phyloP scores from a whole-genome alignment of 2,113 vertebrate genomes.

The Embiotoca jacksoni region DNA sequence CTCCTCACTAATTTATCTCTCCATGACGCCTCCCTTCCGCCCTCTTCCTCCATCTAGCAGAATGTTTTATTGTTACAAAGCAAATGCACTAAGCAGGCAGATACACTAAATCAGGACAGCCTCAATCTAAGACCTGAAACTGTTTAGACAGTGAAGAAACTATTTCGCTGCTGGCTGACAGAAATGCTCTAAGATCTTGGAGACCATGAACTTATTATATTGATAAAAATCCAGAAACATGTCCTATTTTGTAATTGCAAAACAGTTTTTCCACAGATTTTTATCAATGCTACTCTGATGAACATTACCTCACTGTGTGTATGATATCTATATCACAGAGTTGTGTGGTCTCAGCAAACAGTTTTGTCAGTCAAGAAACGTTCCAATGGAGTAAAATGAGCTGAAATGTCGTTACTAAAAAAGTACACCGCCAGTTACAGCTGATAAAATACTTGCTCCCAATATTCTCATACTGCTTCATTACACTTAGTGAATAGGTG shows the following conservation, averaged over 20 bases:
- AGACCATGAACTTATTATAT: conserved; percentile 2
- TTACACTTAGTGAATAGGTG: conserved; percentile 54
- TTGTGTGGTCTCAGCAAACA: neutral
- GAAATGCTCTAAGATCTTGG: conserved; percentile 30
- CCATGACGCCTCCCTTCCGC: conserved; percentile 51
- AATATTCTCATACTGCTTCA: conserved; percentile 21
- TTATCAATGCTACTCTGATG: neutral
- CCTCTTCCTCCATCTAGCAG: conserved; percentile 50
- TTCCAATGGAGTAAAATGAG: conserved; percentile 7
- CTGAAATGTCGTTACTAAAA: conserved; percentile 4
- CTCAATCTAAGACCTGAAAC: conserved; percentile 19
- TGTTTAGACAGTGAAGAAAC: conserved; percentile 54
- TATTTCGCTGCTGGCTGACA: conserved; percentile 43
- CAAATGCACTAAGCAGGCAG: conserved; percentile 56
- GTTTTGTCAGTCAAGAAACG: neutral
- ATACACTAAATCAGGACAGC: conserved; percentile 53
- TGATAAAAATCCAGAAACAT: neutral
- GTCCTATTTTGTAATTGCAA: neutral
- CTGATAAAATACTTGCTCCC: conserved; percentile 13
- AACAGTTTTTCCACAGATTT: neutral
- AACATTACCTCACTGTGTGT: neutral
- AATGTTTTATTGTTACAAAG: conserved; percentile 62
- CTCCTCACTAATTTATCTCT: conserved; percentile 50
- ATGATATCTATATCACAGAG: neutral
- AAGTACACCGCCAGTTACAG: neutral